Base-by-base conservation (phyloP, 1,140 invertebrate species). In the Drosophila guanche region DNA sequence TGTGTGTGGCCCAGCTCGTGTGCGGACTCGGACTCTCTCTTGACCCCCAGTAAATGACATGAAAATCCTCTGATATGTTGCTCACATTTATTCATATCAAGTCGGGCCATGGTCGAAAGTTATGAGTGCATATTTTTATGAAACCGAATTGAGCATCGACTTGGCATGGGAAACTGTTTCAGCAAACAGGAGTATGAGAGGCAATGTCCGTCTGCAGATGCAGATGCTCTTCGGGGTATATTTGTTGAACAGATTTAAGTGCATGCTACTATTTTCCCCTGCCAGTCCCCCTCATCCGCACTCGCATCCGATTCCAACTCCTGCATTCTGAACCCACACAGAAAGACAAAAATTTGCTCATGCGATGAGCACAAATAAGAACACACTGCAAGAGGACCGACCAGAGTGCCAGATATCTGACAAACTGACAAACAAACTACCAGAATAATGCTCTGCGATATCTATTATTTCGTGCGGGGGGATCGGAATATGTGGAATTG, bases 11-110 rank as follows among this genome's bases (percentile, higher is more conserved):
- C 20, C 22, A 37, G 8, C 16, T 57, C 25, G 7, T 29, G 2
- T n/a, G n/a, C 16, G 3, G 50, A 56, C 58, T 73, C 63, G 62
- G 70, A 3, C 8, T 33, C 29, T 7, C 59, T 66, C 70, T 80
- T 81, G 78, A 81, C 78, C 78, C 67, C 51, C 48, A 76, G 78
- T 56, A 81, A 84, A 80, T 84, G 71, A 70, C 70, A 84, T 71
- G 70, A 52, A 84, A 84, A 84, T 84, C 70, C 69, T 75, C 71
- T 81, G 75, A 84, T 78, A 77, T 73, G 60, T 50, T 63, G 25
- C 53, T 61, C 57, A 76, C 78, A 83, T 83, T 74, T 67, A 62
- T 81, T 81, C 78, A 67, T 75, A 81, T 76, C 78, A 80, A 76
- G 71, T 29, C 61, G 47, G 46, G 37, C 56, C 22, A 56, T 69